Conservation (phyloP, 2,797 vertebrate species). For the Knipowitschia caucasica region DNA sequence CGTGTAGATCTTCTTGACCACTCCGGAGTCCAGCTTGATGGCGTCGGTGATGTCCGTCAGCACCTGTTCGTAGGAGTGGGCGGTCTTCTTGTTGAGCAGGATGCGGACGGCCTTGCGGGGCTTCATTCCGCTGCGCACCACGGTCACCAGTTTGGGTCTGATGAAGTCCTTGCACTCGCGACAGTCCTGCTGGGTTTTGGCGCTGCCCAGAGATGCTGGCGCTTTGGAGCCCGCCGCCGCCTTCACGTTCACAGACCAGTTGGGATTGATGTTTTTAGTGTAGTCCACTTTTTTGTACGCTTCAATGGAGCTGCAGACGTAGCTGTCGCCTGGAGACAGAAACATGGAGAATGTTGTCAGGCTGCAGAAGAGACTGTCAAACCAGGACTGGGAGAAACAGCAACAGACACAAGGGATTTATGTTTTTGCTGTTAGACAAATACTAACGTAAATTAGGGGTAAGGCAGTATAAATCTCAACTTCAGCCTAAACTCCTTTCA, state of each 20-base stretch:
- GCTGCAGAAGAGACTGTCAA: neutral
- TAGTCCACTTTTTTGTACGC: conserved; percentile 97
- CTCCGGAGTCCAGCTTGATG: conserved; percentile 95
- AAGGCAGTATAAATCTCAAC: too few relatives aligned
- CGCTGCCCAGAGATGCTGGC: conserved; percentile 82
- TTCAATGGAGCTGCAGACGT: conserved; percentile 93
- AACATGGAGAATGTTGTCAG: neutral
- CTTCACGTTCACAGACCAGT: conserved; percentile 97
- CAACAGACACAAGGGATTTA: too few relatives aligned
- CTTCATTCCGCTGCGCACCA: conserved; percentile 93
- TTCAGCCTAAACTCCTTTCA: too few relatives aligned
- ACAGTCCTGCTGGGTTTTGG: conserved; percentile 78
- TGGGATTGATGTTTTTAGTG: conserved; percentile 94
- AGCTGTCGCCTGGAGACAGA: conserved; percentile 83
- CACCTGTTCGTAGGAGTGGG: conserved; percentile 95
- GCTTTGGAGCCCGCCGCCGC: conserved; percentile 75
- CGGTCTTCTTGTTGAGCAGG: conserved; percentile 97
- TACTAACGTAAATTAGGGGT: too few relatives aligned
- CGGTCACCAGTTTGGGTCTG: conserved; percentile 93
- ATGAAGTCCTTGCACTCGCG: conserved; percentile 94
- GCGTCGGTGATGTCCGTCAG: conserved; percentile 95
- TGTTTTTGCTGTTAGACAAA: too few relatives aligned
- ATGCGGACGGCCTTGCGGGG: conserved; percentile 92
- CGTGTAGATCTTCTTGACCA: conserved; percentile 94
- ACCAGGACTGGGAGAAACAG: neutral